phyloP scores from a whole-genome alignment of 1,140 invertebrate genomes.

The Plectrocnemia conspersa region DNA sequence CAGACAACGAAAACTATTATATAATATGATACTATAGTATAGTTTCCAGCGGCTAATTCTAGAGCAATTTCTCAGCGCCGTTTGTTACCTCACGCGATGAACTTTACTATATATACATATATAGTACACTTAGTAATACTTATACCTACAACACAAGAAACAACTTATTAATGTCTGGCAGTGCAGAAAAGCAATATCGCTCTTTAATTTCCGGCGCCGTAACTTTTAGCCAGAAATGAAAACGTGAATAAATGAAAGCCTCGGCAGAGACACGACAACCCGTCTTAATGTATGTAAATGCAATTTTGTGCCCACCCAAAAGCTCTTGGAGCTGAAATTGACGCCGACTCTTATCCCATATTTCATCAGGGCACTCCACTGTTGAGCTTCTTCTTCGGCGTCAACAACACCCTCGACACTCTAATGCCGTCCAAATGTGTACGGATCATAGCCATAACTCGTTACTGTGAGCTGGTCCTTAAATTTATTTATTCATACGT shows the following conservation, averaged over 20 bases:
- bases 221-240: no score
- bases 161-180: constrained; percentile 22
- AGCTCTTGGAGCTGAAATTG: constrained; percentile 6
- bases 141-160: no score
- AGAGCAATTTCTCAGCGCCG: no score
- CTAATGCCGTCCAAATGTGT: no score
- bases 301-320: not conserved
- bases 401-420: no score
- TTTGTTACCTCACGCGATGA: constrained; percentile 18
- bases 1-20: no score
- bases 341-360: constrained; percentile 27
- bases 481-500: no score
- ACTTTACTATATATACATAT: not conserved
- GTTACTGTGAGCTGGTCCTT: no score
- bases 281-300: not conserved
- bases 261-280: not conserved
- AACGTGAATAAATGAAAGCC: not conserved
- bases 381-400: constrained; percentile 4
- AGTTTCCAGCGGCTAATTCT: no score
- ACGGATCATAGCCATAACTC: no score
- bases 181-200: constrained; percentile 19
- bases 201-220: constrained; percentile 19
- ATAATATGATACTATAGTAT: no score
- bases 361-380: constrained; percentile 41
- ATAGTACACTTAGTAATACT: no score